These are phyloP conservation scores for Neogobius melanostomus DNA, from an alignment of 2,113 vertebrate species.

Conservation along the genomic window DNA sequence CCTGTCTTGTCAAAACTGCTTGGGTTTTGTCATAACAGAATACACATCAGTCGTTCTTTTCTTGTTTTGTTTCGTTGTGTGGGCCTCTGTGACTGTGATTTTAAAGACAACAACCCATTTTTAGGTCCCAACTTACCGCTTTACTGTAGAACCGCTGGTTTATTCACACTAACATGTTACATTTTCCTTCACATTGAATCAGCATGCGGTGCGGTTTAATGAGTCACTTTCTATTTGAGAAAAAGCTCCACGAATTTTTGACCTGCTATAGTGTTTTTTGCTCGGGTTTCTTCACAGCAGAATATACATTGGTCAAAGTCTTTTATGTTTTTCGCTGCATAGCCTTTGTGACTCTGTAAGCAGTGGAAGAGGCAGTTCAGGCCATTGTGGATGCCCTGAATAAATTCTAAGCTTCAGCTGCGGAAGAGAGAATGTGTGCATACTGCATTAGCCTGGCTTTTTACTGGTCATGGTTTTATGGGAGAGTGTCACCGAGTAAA, in stretches of 20 bases:
- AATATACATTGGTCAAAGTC: neutral
- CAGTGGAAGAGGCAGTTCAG: neutral
- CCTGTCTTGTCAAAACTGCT: no score
- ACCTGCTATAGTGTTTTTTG: neutral
- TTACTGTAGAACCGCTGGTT: no score
- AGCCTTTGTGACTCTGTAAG: neutral
- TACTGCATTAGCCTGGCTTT: slow-evolving; percentile 9
- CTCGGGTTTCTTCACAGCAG: neutral
- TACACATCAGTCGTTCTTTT: no score
- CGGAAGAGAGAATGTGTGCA: slow-evolving; percentile 8
- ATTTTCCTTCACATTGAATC: no score
- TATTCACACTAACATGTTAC: no score
- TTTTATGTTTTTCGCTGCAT: neutral
- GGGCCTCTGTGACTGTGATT: no score
- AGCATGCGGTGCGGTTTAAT: no score
- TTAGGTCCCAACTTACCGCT: no score
- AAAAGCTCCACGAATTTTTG: neutral
- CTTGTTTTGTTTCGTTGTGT: no score
- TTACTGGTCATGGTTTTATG: slow-evolving; percentile 9
- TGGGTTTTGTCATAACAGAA: no score
- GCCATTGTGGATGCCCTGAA: slow-evolving; percentile 4
- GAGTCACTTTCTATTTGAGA: no score
- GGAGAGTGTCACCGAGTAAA: neutral
- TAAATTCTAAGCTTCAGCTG: slow-evolving; percentile 7
- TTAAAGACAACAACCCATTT: no score